phyloP scores from a whole-genome alignment of 2,113 vertebrate species.

The Triplophysa dalaica region DNA sequence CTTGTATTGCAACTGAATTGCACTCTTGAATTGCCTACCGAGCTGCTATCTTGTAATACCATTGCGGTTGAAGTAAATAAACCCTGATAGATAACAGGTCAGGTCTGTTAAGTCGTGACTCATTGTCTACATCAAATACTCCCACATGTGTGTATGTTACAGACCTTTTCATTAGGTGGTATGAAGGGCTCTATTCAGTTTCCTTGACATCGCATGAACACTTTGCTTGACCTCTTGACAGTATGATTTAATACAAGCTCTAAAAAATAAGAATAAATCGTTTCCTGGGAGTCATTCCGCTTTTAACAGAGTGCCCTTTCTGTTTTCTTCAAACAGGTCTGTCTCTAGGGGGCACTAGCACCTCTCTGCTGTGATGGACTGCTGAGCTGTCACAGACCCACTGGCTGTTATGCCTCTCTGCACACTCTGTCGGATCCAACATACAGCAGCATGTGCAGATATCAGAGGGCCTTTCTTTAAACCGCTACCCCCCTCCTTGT shows the following conservation, averaged over 20 bases:
- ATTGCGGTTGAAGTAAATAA: not conserved
- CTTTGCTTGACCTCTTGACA: conserved; percentile 1
- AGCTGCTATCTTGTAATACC: not conserved
- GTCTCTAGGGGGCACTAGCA: conserved; percentile 34
- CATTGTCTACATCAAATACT: conserved; percentile 8
- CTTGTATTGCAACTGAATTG: not conserved
- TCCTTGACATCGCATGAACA: conserved; percentile 1
- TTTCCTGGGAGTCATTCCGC: not conserved
- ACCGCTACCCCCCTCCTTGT: not conserved
- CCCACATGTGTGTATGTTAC: not conserved
- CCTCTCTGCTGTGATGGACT: conserved; percentile 4
- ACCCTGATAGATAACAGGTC: conserved; percentile 1
- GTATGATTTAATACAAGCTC: too few species aligned
- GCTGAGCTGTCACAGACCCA: not conserved
- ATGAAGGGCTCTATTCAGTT: not conserved
- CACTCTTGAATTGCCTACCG: not conserved
- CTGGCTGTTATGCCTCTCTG: conserved; percentile 1
- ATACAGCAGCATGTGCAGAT: not conserved
- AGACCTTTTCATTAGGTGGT: conserved; percentile 8
- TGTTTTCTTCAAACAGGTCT: not conserved
- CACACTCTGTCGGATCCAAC: conserved; percentile 20
- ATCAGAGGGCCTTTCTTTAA: conserved; percentile 3
- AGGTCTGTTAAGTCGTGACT: not conserved
- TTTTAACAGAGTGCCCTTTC: not conserved
- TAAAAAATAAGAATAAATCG: not conserved